A percentile compares a stretch with the other conserved stretches of the same genome.
phyloP scores from a whole-genome alignment of 2,113 vertebrate genomes.

The Cyrtonyx montezumae region DNA sequence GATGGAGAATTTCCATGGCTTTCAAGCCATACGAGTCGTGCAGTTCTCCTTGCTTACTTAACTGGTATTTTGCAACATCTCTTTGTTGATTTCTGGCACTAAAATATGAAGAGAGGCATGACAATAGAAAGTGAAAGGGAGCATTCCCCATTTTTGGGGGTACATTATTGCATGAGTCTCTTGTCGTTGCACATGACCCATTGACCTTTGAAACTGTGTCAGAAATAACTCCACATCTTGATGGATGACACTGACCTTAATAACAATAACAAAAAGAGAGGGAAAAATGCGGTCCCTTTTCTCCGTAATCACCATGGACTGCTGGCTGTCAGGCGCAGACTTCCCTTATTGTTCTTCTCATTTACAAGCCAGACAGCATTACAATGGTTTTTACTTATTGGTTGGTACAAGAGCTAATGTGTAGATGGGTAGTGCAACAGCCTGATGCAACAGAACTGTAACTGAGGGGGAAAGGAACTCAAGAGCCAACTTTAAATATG shows the following conservation, averaged over 20 bases:
- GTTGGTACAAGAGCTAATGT: slow-evolving; percentile 22
- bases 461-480: not conserved
- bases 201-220: slow-evolving; percentile 67
- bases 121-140: slow-evolving; percentile 51
- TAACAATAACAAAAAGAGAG: slow-evolving; percentile 64
- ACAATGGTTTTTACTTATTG: slow-evolving; percentile 72
- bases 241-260: slow-evolving; percentile 73
- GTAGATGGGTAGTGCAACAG: slow-evolving; percentile 12
- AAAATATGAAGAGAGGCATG: slow-evolving; percentile 34
- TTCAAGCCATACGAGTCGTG: not conserved
- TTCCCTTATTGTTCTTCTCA: slow-evolving; percentile 54
- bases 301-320: slow-evolving; percentile 58
- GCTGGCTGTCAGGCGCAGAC: slow-evolving; percentile 58
- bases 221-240: slow-evolving; percentile 69
- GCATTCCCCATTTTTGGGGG: slow-evolving; percentile 58
- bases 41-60: not conserved
- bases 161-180: slow-evolving; percentile 44
- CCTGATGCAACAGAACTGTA: slow-evolving; percentile 50
- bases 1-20: slow-evolving; percentile 18
- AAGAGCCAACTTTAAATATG: slow-evolving; percentile 24
- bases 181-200: slow-evolving; percentile 60
- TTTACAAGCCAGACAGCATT: slow-evolving; percentile 72
- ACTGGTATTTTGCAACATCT: slow-evolving; percentile 31
- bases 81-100: slow-evolving; percentile 25
- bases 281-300: slow-evolving; percentile 55